phyloP scores from a whole-genome alignment of 2,888 invertebrate genomes.

The Strigamia crassipes region DNA sequence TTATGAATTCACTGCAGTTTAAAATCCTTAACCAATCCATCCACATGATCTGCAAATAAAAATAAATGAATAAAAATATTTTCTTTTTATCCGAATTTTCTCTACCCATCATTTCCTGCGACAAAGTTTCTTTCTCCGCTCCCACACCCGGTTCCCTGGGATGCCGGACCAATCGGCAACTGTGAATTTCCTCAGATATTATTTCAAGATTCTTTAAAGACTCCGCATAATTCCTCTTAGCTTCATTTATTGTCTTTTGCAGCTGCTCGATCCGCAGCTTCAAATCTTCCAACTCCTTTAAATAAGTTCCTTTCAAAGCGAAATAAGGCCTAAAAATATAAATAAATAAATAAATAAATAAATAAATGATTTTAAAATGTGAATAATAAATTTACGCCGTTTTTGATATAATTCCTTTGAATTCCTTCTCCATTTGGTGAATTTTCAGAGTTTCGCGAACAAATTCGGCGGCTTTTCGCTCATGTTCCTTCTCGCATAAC shows the following conservation, averaged over 20 bases:
- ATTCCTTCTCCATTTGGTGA: conserved; percentile 78
- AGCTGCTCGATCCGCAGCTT: conserved; percentile 81
- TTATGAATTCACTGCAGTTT: not conserved
- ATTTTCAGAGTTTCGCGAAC: conserved; percentile 80
- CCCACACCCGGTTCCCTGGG: conserved; percentile 76
- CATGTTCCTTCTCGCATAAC: conserved; percentile 85
- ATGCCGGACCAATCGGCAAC: conserved; percentile 57
- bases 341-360: no score
- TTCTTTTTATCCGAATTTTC: not conserved
- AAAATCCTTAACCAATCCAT: conserved; percentile 5
- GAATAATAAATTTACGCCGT: conserved; percentile 62
- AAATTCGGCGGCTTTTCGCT: conserved; percentile 76
- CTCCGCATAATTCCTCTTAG: conserved; percentile 66
- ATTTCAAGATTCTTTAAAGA: conserved; percentile 57
- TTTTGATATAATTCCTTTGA: conserved; percentile 80
- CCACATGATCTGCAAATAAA: not conserved
- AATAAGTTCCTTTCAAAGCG: conserved; percentile 84
- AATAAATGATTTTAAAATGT: not conserved
- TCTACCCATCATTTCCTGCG: not conserved
- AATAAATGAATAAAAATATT: not conserved
- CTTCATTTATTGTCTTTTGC: conserved; percentile 75
- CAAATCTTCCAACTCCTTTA: conserved; percentile 79
- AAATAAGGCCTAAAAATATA: conserved; percentile 78
- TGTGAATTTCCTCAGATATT: conserved; percentile 58
- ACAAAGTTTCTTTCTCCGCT: conserved; percentile 63